These are phyloP conservation scores for Heliconius himera DNA, from an alignment of 1,140 invertebrate genomes.

Conservation along the genomic window DNA sequence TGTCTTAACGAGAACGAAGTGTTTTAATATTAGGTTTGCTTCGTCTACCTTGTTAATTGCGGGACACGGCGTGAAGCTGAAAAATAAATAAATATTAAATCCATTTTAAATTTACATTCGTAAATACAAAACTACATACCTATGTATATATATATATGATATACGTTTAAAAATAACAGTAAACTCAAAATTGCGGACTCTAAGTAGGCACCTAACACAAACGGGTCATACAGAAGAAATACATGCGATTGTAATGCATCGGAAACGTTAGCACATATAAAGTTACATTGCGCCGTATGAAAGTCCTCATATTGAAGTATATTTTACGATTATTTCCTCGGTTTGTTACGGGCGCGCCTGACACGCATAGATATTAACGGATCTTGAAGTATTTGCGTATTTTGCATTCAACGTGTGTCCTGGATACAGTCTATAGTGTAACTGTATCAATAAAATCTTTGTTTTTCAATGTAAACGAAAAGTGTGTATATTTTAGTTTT, in stretches of 20 bases:
- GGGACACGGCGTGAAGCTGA: too few relatives aligned
- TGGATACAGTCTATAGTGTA: constrained; percentile 13
- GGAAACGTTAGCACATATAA: constrained; percentile 48
- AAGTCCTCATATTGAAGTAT: constrained; percentile 46
- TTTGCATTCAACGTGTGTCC: constrained; percentile 19
- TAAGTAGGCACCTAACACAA: constrained; percentile 39
- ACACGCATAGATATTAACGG: constrained; percentile 45
- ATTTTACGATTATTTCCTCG: constrained; percentile 51
- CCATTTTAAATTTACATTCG: too few relatives aligned
- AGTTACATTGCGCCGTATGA: constrained; percentile 48
- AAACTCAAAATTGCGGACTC: background rate
- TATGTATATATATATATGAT: background rate
- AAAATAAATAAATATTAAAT: too few relatives aligned
- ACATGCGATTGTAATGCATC: constrained; percentile 45
- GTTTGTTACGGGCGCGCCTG: constrained; percentile 43
- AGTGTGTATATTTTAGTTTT: background rate
- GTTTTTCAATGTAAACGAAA: background rate
- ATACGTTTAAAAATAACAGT: background rate
- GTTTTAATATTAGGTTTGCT: too few relatives aligned
- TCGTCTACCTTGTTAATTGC: too few relatives aligned
- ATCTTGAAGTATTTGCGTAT: constrained; percentile 31
- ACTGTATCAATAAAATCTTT: constrained; percentile 27
- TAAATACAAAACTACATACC: background rate
- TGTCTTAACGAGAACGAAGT: too few relatives aligned
- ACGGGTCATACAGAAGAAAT: constrained; percentile 41